Percentiles rank a stretch among this genome's conserved stretches.
phyloP scores from a whole-genome alignment of 64 coral and sea anemone species.

The Dendronephthya gigantea region DNA sequence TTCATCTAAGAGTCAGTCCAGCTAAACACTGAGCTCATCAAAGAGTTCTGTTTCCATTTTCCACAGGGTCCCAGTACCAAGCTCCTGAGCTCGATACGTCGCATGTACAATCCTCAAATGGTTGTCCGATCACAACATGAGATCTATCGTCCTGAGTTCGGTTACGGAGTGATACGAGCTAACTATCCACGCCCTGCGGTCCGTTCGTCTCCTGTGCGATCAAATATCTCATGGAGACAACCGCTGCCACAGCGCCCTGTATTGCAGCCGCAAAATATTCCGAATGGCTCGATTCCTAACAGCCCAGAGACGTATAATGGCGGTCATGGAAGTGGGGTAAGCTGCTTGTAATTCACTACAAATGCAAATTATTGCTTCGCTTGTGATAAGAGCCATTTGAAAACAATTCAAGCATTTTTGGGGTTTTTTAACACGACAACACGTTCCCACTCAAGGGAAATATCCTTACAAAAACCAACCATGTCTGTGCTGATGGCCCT shows the following conservation, averaged over 20 bases:
- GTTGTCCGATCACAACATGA: neutral
- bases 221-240: neutral
- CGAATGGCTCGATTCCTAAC: neutral
- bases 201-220: neutral
- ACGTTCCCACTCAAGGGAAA: no score
- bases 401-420: no score
- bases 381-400: no score
- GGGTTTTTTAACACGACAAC: no score
- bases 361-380: no score
- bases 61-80: slow-evolving; percentile 2
- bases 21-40: no score
- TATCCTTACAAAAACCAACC: neutral
- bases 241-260: neutral
- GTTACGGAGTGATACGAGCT: neutral
- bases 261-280: neutral
- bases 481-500: neutral
- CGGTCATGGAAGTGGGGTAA: neutral
- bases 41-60: neutral
- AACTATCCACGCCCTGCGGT: neutral
- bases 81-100: neutral
- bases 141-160: neutral
- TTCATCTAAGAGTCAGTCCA: no score
- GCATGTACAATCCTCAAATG: neutral
- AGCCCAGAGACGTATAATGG: slow-evolving; percentile 4
- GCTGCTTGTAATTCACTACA: neutral